Evolutionary conservation across 2,797 vertebrate genomes (phyloP).

Genomic region (Hydrophis major): DNA sequence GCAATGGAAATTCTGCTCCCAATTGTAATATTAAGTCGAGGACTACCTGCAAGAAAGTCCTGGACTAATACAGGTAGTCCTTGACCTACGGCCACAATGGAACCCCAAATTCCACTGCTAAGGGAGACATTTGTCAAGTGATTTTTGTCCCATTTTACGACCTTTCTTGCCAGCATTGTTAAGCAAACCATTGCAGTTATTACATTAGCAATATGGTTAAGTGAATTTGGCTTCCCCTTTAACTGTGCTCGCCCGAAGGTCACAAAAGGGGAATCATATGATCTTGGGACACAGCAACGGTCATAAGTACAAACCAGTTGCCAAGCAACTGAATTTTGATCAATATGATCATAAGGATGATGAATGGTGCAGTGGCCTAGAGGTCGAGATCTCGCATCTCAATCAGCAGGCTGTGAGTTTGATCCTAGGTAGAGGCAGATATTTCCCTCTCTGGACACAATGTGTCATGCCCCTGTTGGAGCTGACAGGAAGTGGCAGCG

Average conservation of each 20-base stretch:
- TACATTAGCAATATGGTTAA: background rate
- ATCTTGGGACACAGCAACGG: background rate
- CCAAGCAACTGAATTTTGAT: background rate
- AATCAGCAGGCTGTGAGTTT: too few species aligned
- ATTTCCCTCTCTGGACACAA: too few species aligned
- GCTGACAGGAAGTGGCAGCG: too few species aligned
- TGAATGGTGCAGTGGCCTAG: too few species aligned
- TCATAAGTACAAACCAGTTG: background rate
- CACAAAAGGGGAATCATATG: background rate
- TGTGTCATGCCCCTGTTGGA: too few species aligned
- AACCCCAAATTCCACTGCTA: background rate
- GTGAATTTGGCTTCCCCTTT: background rate
- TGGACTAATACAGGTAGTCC: background rate
- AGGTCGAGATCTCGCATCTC: too few species aligned
- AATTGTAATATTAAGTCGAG: background rate
- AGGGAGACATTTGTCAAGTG: background rate
- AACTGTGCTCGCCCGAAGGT: background rate
- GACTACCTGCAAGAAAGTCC: background rate
- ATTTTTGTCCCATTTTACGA: background rate
- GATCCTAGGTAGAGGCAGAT: too few species aligned
- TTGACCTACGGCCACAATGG: background rate
- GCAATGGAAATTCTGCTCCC: background rate
- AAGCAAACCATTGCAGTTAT: background rate
- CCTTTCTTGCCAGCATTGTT: background rate
- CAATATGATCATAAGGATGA: background rate